Evolutionary conservation across 2,113 vertebrate species (phyloP), one percentile per base, ranked within the genome.

Genomic region (Hippocampus barbouri): DNA sequence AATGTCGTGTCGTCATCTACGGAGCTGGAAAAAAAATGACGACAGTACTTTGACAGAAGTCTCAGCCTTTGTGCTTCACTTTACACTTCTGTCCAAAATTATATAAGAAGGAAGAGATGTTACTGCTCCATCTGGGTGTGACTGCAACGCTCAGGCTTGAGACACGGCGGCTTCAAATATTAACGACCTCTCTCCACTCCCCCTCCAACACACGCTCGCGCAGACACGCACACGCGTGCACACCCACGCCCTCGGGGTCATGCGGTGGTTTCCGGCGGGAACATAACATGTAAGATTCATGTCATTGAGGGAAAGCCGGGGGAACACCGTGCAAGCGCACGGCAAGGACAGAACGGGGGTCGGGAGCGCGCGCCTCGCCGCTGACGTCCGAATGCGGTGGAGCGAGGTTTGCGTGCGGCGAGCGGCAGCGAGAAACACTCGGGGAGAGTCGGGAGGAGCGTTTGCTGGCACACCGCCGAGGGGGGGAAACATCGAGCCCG

Each of bases 261-360:
- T 72, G 69, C 65, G 71, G 63, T 68, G 61, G 71, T 71, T 79
- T 87, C 78, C 73, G 75, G 67, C 34, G 5, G 51, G 69, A 79
- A 72, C 74, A 77, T 83, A 79, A 38, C 74, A 85, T 85, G 74
- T 87, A 79, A 73, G 74, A 89, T 81, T 73, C 73, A 69, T 78
- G 78, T 66, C 75, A 79, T 62, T 70, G 69, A 73, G 81, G 69
- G 71, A 40, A 79, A 66, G 34, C 54, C 56, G 53, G 70, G 70
- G 75, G 73, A 81, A 73, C 30, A 59, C 74, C 76, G 43, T 38
- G 43, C 43, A 15, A 70, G 70, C 75, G 68, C 63, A 56, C 49
- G 66, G 70, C 70, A 69, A 12, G 23, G 70, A 69, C 62, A 69
- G 64, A 27, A 72, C 69, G 21, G 45, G 18, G 18, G 10, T 11